These are phyloP conservation scores for Bombus fervidus DNA, from an alignment of 1,140 invertebrate genomes.

Conservation along the genomic window DNA sequence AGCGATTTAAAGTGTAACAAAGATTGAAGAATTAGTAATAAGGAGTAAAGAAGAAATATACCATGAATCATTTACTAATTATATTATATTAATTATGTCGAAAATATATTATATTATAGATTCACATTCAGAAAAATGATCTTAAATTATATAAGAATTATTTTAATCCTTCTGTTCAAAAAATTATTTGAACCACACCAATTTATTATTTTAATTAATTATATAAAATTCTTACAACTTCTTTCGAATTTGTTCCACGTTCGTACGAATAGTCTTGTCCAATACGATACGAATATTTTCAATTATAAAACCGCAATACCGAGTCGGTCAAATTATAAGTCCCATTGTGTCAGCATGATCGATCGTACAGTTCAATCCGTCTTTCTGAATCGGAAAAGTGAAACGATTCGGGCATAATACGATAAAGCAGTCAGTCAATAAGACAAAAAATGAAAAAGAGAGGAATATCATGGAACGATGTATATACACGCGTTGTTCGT, in stretches of 20 bases:
- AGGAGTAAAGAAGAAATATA: background rate
- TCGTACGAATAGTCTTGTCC: background rate
- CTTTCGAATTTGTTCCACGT: background rate
- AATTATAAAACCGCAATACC: background rate
- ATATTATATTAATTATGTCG: too few relatives aligned
- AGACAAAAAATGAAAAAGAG: too few relatives aligned
- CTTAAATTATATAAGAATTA: too few relatives aligned
- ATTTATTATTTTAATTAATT: background rate
- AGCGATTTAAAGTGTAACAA: background rate
- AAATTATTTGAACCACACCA: background rate
- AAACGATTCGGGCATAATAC: background rate
- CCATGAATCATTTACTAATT: too few relatives aligned
- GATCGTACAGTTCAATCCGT: background rate
- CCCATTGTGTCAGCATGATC: background rate
- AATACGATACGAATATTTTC: background rate
- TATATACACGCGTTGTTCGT: background rate
- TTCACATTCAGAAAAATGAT: too few relatives aligned
- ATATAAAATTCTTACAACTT: background rate
- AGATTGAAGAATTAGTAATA: background rate
- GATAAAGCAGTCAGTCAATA: background rate
- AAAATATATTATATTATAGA: too few relatives aligned
- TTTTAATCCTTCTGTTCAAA: background rate
- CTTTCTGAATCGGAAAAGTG: background rate
- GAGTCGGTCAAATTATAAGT: background rate
- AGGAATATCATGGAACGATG: background rate